These are phyloP conservation scores for Trachelus stipa DNA, from an alignment of 2,888 invertebrate genomes.

Conservation along the genomic window DNA sequence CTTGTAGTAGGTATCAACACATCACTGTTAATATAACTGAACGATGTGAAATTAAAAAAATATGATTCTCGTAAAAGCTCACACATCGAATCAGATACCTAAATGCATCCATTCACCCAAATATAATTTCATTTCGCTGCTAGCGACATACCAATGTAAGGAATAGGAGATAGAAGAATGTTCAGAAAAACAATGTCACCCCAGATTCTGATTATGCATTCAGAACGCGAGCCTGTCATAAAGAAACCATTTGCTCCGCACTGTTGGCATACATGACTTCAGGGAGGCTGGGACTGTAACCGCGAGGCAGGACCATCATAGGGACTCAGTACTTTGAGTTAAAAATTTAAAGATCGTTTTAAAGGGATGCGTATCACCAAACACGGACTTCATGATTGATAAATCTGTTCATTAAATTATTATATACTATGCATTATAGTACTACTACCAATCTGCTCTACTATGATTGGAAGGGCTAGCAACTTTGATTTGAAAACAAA, in stretches of 20 bases:
- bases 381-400: background rate
- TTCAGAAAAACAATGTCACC: background rate
- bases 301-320: background rate
- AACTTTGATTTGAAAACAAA: no score
- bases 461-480: background rate
- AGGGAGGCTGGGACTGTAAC: background rate
- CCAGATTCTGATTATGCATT: background rate
- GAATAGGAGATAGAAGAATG: background rate
- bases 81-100: background rate
- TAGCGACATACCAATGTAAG: background rate
- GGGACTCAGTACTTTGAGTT: background rate
- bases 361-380: background rate
- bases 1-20: background rate
- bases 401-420: background rate
- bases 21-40: background rate
- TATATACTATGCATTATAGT: background rate
- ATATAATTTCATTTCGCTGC: background rate
- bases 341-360: background rate
- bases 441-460: background rate
- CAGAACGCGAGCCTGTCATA: background rate
- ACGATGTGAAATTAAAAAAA: background rate
- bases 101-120: background rate
- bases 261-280: slow-evolving; percentile 1
- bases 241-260: background rate
- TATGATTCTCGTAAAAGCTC: background rate